A percentile compares a stretch with the other conserved stretches of the same genome.
phyloP scores from a whole-genome alignment of 2,113 vertebrate species.

The Microcebus ravelobensis region DNA sequence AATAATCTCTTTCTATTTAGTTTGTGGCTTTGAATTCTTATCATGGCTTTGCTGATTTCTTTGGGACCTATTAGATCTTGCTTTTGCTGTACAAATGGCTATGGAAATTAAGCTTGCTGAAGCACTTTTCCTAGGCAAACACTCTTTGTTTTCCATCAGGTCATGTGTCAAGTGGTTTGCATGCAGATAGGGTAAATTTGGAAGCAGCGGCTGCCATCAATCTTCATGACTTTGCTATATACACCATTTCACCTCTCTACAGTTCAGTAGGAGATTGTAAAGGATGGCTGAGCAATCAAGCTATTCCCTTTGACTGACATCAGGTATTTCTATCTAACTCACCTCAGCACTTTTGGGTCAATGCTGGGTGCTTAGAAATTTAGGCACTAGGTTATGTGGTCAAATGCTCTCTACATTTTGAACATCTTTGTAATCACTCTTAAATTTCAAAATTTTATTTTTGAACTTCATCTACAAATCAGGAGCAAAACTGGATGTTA shows the following conservation, averaged over 20 bases:
- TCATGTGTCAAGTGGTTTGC: constrained; percentile 86
- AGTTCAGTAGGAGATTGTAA: constrained; percentile 87
- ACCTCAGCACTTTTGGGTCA: constrained; percentile 71
- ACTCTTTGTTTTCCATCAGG: constrained; percentile 84
- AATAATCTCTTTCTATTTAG: constrained; percentile 88
- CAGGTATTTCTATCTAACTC: constrained; percentile 78
- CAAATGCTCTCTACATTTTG: constrained; percentile 49
- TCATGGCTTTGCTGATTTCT: constrained; percentile 87
- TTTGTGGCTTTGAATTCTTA: constrained; percentile 88
- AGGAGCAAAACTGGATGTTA: constrained; percentile 7
- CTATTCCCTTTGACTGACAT: constrained; percentile 85
- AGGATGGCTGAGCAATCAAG: constrained; percentile 88
- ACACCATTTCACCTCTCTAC: constrained; percentile 91
- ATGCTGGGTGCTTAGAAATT: background rate
- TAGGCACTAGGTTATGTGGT: constrained; percentile 6
- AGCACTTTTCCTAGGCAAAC: constrained; percentile 80
- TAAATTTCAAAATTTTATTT: constrained; percentile 17
- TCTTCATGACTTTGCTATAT: constrained; percentile 92
- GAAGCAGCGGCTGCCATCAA: constrained; percentile 81
- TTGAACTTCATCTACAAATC: constrained; percentile 45
- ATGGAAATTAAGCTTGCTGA: constrained; percentile 84
- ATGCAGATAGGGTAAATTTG: constrained; percentile 83
- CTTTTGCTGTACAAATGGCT: constrained; percentile 84
- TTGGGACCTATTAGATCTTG: constrained; percentile 86
- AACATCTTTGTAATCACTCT: background rate